Evolutionary conservation across 2,888 invertebrate species (phyloP).

Genomic region (Hypercompe scribonia): DNA sequence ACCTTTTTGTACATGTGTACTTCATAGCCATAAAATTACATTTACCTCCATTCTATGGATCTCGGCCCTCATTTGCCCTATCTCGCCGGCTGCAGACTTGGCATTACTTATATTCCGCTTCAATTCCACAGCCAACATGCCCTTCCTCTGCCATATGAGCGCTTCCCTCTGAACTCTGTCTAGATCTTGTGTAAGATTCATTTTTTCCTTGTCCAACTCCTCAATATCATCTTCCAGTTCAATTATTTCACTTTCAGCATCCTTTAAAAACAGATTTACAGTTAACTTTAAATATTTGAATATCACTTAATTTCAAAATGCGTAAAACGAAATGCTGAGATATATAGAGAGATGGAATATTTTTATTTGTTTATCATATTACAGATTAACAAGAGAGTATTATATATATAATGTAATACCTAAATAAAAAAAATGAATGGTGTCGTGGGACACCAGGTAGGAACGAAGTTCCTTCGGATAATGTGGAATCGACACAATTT

Average conservation of each 20-base stretch:
- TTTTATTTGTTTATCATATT: too few species aligned
- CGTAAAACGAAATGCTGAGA: too few species aligned
- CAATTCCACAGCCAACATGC: conserved; percentile 90
- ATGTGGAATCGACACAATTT: too few species aligned
- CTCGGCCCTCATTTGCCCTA: conserved; percentile 92
- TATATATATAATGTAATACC: too few species aligned
- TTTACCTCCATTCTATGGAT: conserved; percentile 94
- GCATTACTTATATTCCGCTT: conserved; percentile 89
- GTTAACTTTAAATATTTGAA: neutral
- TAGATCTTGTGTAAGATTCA: conserved; percentile 87
- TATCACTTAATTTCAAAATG: too few species aligned
- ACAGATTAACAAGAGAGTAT: too few species aligned
- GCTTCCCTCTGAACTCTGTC: conserved; percentile 89
- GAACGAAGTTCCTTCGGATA: too few species aligned
- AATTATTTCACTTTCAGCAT: conserved; percentile 89
- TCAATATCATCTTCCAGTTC: conserved; percentile 89
- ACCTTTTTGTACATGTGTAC: too few species aligned
- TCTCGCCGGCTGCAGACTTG: conserved; percentile 89
- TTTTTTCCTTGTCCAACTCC: conserved; percentile 89
- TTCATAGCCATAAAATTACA: neutral
- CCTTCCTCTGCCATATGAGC: conserved; percentile 93
- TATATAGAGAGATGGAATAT: too few species aligned
- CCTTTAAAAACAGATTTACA: conserved; percentile 69
- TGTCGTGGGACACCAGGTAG: too few species aligned
- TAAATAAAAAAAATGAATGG: too few species aligned